Evolutionary conservation across 2,113 vertebrate genomes (phyloP).

Genomic region (Anseranas semipalmata): DNA sequence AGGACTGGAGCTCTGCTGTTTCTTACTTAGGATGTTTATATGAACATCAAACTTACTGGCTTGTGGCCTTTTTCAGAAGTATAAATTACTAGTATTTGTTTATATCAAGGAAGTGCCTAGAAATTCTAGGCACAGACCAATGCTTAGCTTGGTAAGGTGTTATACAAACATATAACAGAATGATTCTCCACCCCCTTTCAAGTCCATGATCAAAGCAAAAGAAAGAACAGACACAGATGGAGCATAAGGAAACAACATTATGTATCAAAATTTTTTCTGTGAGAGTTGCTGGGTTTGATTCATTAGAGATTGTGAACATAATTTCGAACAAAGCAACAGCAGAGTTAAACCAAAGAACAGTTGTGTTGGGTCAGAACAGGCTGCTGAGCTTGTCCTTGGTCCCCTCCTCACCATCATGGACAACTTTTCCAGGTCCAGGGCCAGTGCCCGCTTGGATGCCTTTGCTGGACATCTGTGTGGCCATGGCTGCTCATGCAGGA

Average conservation of each 20-base stretch:
- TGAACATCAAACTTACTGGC: neutral
- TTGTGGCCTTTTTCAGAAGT: neutral
- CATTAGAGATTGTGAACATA: neutral
- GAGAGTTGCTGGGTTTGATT: neutral
- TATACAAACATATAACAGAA: neutral
- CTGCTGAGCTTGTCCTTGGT: neutral
- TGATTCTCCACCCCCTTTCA: neutral
- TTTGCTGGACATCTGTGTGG: neutral
- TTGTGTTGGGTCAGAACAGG: neutral
- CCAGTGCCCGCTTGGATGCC: neutral
- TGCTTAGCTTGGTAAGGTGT: neutral
- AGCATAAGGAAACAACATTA: neutral
- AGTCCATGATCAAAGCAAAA: neutral
- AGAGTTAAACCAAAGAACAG: neutral
- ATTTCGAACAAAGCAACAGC: neutral
- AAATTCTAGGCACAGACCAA: neutral
- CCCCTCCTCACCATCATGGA: neutral
- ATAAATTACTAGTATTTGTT: neutral
- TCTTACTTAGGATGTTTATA: neutral
- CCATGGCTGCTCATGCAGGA: neutral
- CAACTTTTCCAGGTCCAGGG: neutral
- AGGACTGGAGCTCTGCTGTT: neutral
- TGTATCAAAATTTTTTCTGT: neutral
- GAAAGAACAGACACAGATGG: neutral
- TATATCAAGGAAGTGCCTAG: neutral